Evolutionary conservation across 2,888 invertebrate species (phyloP).

Genomic region (Abrostola tripartita): DNA sequence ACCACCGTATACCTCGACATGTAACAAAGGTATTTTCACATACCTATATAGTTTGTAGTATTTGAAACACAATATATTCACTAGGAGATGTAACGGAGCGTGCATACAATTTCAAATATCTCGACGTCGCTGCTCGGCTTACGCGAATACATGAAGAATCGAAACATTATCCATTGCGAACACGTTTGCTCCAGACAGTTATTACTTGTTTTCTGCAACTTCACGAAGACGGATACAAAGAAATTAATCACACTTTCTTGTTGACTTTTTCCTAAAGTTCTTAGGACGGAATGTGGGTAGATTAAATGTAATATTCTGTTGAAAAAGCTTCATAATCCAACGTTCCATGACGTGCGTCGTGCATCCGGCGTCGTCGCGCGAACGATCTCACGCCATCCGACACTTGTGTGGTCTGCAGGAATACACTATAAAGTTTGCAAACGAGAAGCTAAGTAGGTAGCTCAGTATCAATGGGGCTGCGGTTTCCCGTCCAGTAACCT

Average conservation of each 20-base stretch:
- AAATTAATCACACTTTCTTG: constrained; percentile 20
- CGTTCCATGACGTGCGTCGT: constrained; percentile 69
- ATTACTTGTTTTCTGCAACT: constrained; percentile 46
- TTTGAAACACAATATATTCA: constrained; percentile 29
- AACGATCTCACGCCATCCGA: constrained; percentile 75
- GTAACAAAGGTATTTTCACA: constrained; percentile 22
- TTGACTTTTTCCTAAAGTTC: constrained; percentile 9
- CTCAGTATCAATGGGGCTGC: constrained; percentile 69
- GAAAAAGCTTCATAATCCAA: constrained; percentile 52
- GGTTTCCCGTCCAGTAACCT: constrained; percentile 73
- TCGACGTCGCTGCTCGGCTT: constrained; percentile 17
- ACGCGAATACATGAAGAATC: constrained; percentile 44
- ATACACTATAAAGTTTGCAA: constrained; percentile 27
- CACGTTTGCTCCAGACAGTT: constrained; percentile 37
- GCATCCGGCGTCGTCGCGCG: constrained; percentile 72
- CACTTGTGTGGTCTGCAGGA: constrained; percentile 59
- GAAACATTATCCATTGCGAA: constrained; percentile 37
- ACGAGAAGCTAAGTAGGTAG: constrained; percentile 19
- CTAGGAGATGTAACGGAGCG: constrained; percentile 21
- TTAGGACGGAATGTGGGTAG: constrained; percentile 10
- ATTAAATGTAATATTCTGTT: constrained; percentile 15
- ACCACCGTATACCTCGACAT: constrained; percentile 11
- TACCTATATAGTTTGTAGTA: constrained; percentile 1
- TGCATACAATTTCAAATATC: constrained; percentile 42
- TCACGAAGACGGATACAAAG: constrained; percentile 27